Conservation (phyloP, 1,140 invertebrate genomes). For the Geopemphigus sp. region DNA sequence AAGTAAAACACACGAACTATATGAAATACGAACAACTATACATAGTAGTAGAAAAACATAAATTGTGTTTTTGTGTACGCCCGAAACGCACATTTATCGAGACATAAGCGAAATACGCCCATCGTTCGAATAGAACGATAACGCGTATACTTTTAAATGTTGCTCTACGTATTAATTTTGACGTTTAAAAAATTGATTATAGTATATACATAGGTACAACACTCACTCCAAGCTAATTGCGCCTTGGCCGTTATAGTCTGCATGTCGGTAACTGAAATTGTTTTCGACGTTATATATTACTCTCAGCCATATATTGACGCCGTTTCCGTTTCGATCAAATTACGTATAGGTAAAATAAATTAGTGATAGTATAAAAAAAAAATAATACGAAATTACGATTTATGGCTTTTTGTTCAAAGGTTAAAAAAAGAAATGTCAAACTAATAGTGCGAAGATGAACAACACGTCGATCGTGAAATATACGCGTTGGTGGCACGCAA, state of each 20-base stretch:
- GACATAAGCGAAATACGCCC: constrained; percentile 10
- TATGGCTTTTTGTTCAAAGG: neutral
- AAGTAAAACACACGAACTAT: neutral
- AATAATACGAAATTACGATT: neutral
- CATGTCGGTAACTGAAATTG: constrained; percentile 34
- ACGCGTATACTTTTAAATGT: neutral
- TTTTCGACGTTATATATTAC: neutral
- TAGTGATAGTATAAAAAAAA: neutral
- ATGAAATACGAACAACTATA: neutral
- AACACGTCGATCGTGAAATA: constrained; percentile 1
- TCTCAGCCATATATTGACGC: too few relatives aligned
- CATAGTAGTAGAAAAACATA: neutral
- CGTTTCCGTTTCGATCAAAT: neutral
- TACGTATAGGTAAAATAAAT: neutral
- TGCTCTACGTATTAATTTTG: constrained; percentile 14
- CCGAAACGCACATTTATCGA: constrained; percentile 9
- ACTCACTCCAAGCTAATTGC: constrained; percentile 47
- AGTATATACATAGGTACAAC: neutral
- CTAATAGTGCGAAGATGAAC: neutral
- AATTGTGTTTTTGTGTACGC: neutral
- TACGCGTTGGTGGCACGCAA: neutral
- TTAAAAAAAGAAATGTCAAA: neutral
- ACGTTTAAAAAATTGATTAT: constrained; percentile 11
- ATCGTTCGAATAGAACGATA: constrained; percentile 32
- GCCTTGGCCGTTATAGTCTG: constrained; percentile 43